Evolutionary conservation across 2,888 invertebrate species (phyloP).

Genomic region (Lamproptera curius): DNA sequence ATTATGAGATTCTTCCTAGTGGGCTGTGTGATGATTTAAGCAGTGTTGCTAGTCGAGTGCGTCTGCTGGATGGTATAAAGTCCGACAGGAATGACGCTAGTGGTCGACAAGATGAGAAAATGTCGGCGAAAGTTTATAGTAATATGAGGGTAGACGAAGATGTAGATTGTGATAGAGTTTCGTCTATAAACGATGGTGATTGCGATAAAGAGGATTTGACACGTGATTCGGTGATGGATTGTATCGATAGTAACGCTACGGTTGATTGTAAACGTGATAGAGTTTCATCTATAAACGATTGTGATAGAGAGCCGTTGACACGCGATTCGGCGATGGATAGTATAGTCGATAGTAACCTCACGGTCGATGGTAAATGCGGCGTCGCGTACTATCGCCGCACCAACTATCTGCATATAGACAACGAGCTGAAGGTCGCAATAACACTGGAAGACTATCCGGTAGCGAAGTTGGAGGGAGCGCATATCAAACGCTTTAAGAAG

Average conservation of each 20-base stretch:
- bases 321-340: slow-evolving; percentile 32
- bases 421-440: slow-evolving; percentile 61
- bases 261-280: slow-evolving; percentile 44
- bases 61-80: slow-evolving; percentile 50
- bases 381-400: slow-evolving; percentile 66
- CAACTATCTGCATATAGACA: slow-evolving; percentile 63
- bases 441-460: slow-evolving; percentile 63
- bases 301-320: slow-evolving; percentile 40
- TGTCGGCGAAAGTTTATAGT: neutral
- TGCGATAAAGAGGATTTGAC: too few species aligned
- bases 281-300: too few species aligned
- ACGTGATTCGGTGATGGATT: neutral
- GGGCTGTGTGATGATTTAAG: slow-evolving; percentile 53
- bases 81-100: too few species aligned
- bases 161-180: neutral
- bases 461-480: slow-evolving; percentile 62
- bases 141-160: neutral
- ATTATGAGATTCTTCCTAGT: slow-evolving; percentile 54
- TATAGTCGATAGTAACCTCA: slow-evolving; percentile 42
- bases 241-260: neutral
- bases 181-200: neutral
- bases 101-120: slow-evolving; percentile 25
- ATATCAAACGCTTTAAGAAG: slow-evolving; percentile 58
- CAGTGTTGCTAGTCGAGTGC: slow-evolving; percentile 59
- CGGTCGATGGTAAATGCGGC: slow-evolving; percentile 63